Conservation (phyloP, 2,888 invertebrate genomes). For the Agrilus mali region DNA sequence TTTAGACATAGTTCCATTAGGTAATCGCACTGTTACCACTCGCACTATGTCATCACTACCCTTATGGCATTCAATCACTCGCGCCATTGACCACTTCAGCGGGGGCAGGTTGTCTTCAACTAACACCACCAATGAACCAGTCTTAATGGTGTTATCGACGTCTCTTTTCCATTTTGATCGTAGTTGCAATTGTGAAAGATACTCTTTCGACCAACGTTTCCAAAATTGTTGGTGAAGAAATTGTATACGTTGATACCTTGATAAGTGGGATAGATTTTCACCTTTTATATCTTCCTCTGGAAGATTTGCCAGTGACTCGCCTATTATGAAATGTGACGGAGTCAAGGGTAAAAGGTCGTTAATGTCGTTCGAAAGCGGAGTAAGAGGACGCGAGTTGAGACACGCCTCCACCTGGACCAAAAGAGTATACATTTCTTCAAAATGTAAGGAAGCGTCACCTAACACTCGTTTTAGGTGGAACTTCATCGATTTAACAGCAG, state of each 20-base stretch:
- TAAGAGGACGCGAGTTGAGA: neutral
- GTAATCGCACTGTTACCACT: too few species aligned
- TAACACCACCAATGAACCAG: neutral
- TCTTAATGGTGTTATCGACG: neutral
- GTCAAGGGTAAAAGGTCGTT: neutral
- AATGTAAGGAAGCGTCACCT: neutral
- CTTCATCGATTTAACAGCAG: neutral
- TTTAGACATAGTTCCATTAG: too few species aligned
- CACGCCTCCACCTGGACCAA: neutral
- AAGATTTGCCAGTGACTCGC: too few species aligned
- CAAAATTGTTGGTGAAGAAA: too few species aligned
- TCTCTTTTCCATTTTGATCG: neutral
- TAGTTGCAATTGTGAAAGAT: neutral
- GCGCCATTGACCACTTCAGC: too few species aligned
- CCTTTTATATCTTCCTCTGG: neutral
- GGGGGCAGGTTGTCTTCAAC: neutral
- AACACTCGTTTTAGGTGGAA: neutral
- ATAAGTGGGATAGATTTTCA: neutral
- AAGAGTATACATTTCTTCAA: neutral
- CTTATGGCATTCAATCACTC: too few species aligned
- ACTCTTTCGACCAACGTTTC: neutral
- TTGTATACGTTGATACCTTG: neutral
- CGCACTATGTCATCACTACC: too few species aligned
- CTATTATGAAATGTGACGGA: neutral
- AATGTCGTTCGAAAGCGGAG: neutral